Evolutionary conservation across 2,113 vertebrate species (phyloP), one percentile per base, ranked within the genome.

Genomic region (Suncus etruscus): DNA sequence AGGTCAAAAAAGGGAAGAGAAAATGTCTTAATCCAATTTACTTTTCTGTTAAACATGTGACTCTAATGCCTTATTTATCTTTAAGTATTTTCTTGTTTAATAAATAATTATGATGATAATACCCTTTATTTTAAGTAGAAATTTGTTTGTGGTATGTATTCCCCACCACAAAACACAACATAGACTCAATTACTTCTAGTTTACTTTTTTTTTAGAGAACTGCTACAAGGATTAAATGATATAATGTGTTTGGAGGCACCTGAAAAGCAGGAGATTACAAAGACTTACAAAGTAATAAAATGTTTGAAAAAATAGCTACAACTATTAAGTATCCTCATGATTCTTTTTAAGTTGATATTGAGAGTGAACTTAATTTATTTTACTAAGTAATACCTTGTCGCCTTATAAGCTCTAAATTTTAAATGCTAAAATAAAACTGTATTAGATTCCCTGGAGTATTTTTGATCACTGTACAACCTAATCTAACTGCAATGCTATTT

Each of bases 381-480:
- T 86, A 58, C 27, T 80, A 31, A 91, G 75, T 86, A 84, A 93
- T 89, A 69, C 63, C 63, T 91, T 74, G 74, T 81, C 78, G 8
- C 14, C 48, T 80, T 92, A 89, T 39, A 95, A 89, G 81, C 94
- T 95, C 91, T 94, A 91, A 95, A 74, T 94, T 84, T 90, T 84
- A 54, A 10, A 83, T 78, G 68, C 68, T 89, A 89, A 95, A 93
- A 92, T 92, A 88, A 94, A 95, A 95, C 86, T 76, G 15, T 68
- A 76, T 68, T 93, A 27, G 45, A 45, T 91, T 91, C 83, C 81
- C 81, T 66, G n/a, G 78, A 95, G 74, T 84, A 90, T 91, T 92
- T 94, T 95, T 84, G 89, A 22, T 93, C 81, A 91, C 89, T 89
- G 63, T 89, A 87, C 93, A 92, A 81, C 11, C 65, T 25, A 20